Percentiles rank a stretch among this genome's conserved stretches.
These are phyloP conservation scores for Amphipyra berbera DNA, from an alignment of 2,888 invertebrate genomes.

Conservation along the genomic window DNA sequence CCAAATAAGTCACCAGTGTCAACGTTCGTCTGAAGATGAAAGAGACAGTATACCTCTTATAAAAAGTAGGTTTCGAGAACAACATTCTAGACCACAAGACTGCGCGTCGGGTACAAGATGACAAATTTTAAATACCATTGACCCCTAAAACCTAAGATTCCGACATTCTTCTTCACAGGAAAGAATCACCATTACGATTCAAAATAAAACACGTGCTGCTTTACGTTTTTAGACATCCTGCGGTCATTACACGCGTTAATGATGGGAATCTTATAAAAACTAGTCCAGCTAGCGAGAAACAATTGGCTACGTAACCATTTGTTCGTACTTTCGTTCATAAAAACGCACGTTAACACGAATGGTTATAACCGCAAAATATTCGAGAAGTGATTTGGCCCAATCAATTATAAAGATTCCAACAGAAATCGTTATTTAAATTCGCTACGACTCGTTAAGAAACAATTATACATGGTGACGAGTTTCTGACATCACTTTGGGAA, in stretches of 20 bases:
- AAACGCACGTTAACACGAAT: constrained; percentile 51
- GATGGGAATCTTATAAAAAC: constrained; percentile 72
- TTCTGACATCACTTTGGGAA: constrained; percentile 68
- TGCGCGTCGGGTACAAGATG: constrained; percentile 64
- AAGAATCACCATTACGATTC: constrained; percentile 39
- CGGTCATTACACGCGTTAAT: constrained; percentile 69
- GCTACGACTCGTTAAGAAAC: constrained; percentile 51
- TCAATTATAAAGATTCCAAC: constrained; percentile 53
- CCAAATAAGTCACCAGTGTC: constrained; percentile 31
- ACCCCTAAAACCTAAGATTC: constrained; percentile 69
- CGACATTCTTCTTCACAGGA: constrained; percentile 40
- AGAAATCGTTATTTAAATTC: constrained; percentile 60
- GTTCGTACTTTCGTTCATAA: constrained; percentile 57
- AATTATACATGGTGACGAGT: constrained; percentile 62
- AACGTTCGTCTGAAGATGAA: constrained; percentile 38
- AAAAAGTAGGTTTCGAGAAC: constrained; percentile 76
- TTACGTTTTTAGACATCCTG: constrained; percentile 64
- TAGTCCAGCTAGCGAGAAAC: constrained; percentile 67
- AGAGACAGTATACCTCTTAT: constrained; percentile 56
- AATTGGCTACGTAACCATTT: constrained; percentile 65
- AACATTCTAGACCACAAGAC: constrained; percentile 70
- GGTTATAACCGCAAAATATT: constrained; percentile 31
- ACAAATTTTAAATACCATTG: constrained; percentile 75
- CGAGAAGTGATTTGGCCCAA: constrained; percentile 45
- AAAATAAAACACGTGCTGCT: constrained; percentile 65